Percentiles rank a stretch among this genome's conserved stretches.
These are phyloP conservation scores for Dysmachus trigonus DNA, from an alignment of 2,888 invertebrate species.

Conservation along the genomic window DNA sequence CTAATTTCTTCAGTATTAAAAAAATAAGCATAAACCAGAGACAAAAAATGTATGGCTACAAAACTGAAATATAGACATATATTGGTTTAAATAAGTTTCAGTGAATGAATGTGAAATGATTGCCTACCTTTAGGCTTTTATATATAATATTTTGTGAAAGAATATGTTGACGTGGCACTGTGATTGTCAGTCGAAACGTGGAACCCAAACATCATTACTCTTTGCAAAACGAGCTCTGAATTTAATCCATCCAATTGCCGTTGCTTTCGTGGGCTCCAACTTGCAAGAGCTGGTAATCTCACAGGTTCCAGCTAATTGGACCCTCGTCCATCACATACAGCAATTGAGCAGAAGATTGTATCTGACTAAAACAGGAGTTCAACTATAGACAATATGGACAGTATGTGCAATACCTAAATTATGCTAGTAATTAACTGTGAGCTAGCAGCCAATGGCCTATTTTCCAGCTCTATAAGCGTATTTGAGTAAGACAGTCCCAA, in stretches of 20 bases:
- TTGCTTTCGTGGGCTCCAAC: not conserved
- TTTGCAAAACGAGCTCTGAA: too few relatives aligned
- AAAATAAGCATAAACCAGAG: too few relatives aligned
- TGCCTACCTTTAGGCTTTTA: too few relatives aligned
- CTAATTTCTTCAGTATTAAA: too few relatives aligned
- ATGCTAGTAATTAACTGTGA: not conserved
- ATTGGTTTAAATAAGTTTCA: too few relatives aligned
- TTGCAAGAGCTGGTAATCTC: not conserved
- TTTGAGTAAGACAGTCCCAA: not conserved
- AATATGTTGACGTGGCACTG: too few relatives aligned
- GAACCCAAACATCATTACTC: not conserved
- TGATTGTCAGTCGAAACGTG: not conserved
- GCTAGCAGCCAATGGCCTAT: not conserved
- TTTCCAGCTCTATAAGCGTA: not conserved
- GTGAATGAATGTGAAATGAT: too few relatives aligned
- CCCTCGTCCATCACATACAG: not conserved
- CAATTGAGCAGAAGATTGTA: not conserved
- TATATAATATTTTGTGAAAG: too few relatives aligned
- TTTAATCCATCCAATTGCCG: too few relatives aligned
- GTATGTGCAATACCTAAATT: not conserved
- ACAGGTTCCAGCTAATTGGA: not conserved
- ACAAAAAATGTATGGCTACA: too few relatives aligned
- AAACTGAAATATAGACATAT: too few relatives aligned
- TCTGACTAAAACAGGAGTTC: not conserved
- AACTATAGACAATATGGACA: not conserved